Base-by-base conservation (phyloP, 2,888 invertebrate species). In the Ceraclea dissimilis region DNA sequence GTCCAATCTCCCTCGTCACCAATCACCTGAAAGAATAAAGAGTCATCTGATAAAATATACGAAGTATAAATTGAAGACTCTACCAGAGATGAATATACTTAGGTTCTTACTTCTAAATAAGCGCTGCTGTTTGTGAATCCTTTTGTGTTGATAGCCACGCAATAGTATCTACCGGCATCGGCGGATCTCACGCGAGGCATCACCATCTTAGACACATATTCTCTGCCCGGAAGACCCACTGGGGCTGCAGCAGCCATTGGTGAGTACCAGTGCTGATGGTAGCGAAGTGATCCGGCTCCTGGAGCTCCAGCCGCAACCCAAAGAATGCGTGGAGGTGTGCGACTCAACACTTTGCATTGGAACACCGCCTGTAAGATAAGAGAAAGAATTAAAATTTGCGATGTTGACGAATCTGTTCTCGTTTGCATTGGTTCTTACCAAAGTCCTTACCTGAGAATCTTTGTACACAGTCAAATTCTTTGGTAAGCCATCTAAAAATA, bases 321-420 rank as follows among this genome's bases (percentile, higher is more conserved):
- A 34, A 54, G 31, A 17, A 62, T 55, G 8, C 51, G 51, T 2
- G 57, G 51, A 10, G 57, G 56, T 11, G 54, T 54, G 8, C 49
- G 49, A 33, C 61, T 61, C 10, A 18, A 51, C 13, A 62, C 62
- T 43, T 60, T 61, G 51, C 62, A 62, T 34, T 61, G 61, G 21
- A 62, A 60, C 17, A 58, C 56, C 11, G 58, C 62, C 62, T 62
- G 53, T 1, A 54, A 58, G 19, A n/a, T 17, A 17, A 18, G 10
- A 26, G 26, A 26, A 6, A 6, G 4, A 6, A 26, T 26, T 10
- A 26, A 26, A 43, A 43, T 43, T 16, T 17, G 17, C 5, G 33
- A 6, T 26, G 26, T 26, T 26, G 5, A 26, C 26, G 10, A 26
- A 26, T 26, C 26, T n/a, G n/a, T n/a, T n/a, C n/a, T n/a, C n/a